Conservation (phyloP, 2,797 vertebrate genomes). For the Heteromormyrus szaboi region DNA sequence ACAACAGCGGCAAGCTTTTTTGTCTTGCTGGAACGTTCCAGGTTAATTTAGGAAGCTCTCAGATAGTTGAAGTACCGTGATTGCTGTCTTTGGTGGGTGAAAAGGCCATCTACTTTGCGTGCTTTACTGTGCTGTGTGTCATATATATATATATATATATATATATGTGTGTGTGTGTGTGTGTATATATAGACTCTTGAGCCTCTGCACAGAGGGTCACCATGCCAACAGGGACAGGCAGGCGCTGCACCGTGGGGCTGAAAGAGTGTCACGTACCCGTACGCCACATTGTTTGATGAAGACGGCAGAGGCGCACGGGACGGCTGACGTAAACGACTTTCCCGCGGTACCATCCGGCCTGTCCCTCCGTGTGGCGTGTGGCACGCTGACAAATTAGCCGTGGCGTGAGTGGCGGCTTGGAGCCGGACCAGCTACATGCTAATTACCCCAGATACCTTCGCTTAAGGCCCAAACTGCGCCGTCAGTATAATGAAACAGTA, state of each 20-base stretch:
- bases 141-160: not conserved
- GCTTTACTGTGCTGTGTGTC: not conserved
- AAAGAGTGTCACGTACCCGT: not conserved
- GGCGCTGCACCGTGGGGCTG: not conserved
- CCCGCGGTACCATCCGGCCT: not conserved
- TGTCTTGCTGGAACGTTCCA: slow-evolving; percentile 2
- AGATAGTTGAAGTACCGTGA: not conserved
- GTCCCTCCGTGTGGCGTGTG: not conserved
- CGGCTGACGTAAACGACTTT: not conserved
- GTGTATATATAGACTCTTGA: not conserved
- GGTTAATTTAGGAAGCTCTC: slow-evolving; percentile 19
- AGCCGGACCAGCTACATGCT: not conserved
- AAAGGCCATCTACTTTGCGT: not conserved
- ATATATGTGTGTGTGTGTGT: not conserved
- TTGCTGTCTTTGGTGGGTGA: not conserved
- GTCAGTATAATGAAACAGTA: not conserved
- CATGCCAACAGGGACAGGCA: not conserved
- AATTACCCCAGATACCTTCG: not conserved
- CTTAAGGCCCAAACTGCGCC: not conserved
- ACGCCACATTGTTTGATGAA: not conserved
- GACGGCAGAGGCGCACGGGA: not conserved
- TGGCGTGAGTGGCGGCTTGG: not conserved
- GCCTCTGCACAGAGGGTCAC: not conserved
- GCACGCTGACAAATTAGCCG: not conserved
- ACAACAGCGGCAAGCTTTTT: not conserved